Evolutionary conservation across 2,113 vertebrate species (phyloP), one percentile per base, ranked within the genome.

Genomic region (Cavia porcellus): DNA sequence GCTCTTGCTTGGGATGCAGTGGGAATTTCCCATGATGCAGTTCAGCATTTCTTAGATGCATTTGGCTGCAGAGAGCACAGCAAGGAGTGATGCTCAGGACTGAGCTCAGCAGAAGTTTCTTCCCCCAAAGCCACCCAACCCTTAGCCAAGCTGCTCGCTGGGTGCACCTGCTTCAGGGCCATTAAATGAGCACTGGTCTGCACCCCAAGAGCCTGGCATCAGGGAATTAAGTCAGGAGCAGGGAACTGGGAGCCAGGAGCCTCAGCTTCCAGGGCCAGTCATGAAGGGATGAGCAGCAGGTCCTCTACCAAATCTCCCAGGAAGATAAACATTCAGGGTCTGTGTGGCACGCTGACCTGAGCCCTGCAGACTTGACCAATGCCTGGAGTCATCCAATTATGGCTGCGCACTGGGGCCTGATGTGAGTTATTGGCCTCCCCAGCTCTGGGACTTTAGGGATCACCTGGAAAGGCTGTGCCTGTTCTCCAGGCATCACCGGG

Each of bases 201-300:
- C 19, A 35, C 79, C 70, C 42, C 32, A 5, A 2, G 8, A 47
- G 28, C 14, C 4, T 0, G 2, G 2, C 47, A 28, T 4, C 45
- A 0, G 1, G 55, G 57, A 61, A 11, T 24, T 0, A 12, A 50
- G 8, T 28, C 45, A 12, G 22, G 4, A 47, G 19, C 83, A 24
- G 4, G 1, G 2, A 0, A 20, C 50, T 7, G 22, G 0, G 3
- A 30, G 14, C 1, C 0, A 13, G 8, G 20, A 19, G n/a, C 50
- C 8, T 42, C 45, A 52, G 20, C 74, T 61, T n/a, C 6, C 22
- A 8, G 35, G 38, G 28, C n/a, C 7, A 30, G 19, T 57, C 30
- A 0, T 1, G 13, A 79, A 55, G 52, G 59, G 28, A 45, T 4
- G 55, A 35, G 1, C 57, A 38, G 55, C 50, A 1, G 74, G 30